These are phyloP conservation scores for Palythoa heliodiscus DNA, from an alignment of 92 coral and sea anemone genomes.

Conservation along the genomic window DNA sequence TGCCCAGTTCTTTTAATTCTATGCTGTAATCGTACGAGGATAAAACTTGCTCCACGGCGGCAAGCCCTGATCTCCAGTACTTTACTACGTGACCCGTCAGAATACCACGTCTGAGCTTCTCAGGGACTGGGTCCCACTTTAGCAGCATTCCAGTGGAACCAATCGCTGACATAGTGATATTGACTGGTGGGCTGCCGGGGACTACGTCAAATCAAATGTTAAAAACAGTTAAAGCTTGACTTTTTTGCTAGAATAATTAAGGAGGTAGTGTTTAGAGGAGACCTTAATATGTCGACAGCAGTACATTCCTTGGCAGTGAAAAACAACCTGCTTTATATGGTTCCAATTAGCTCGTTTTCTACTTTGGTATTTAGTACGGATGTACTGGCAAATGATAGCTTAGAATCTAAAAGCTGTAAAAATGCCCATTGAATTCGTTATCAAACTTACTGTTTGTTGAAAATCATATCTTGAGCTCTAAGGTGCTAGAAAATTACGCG, in stretches of 20 bases:
- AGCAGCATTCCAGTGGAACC: conserved; percentile 36
- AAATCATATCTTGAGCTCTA: too few species aligned
- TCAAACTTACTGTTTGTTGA: too few species aligned
- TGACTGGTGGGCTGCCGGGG: conserved; percentile 38
- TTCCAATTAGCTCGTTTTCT: too few species aligned
- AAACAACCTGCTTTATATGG: too few species aligned
- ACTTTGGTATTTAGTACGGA: too few species aligned
- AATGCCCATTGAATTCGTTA: too few species aligned
- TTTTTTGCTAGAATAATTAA: not conserved
- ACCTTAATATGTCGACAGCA: too few species aligned
- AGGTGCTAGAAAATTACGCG: too few species aligned
- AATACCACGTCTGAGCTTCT: conserved; percentile 23
- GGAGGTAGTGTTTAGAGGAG: not conserved
- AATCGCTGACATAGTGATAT: conserved; percentile 11
- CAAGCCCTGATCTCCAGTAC: conserved; percentile 4
- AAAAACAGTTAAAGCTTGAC: not conserved
- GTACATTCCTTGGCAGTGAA: too few species aligned
- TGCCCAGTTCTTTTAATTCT: conserved; percentile 23
- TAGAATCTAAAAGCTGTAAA: too few species aligned
- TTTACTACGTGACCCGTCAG: conserved; percentile 8
- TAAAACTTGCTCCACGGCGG: not conserved
- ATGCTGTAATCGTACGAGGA: not conserved
- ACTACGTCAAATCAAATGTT: conserved; percentile 15
- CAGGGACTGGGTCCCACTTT: conserved; percentile 38
- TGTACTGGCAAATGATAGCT: too few species aligned